Conservation (phyloP, 2,797 vertebrate species). For the Ispidina picta region DNA sequence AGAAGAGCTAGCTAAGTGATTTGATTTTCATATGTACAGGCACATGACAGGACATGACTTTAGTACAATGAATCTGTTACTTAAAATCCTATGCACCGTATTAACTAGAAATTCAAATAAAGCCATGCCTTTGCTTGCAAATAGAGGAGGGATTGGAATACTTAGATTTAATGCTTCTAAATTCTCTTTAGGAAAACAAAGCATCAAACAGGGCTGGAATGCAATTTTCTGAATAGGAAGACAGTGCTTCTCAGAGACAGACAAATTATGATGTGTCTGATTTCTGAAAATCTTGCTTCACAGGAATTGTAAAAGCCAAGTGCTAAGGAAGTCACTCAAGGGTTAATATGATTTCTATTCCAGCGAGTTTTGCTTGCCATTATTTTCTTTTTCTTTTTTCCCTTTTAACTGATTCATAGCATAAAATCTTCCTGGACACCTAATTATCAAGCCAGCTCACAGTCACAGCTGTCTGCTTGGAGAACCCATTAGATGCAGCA, state of each 20-base stretch:
- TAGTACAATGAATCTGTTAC: conserved; percentile 18
- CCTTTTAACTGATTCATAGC: conserved; percentile 86
- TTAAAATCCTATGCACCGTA: neutral
- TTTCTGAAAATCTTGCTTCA: conserved; percentile 48
- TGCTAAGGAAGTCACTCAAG: conserved; percentile 63
- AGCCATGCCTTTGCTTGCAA: neutral
- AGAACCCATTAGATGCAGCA: conserved; percentile 96
- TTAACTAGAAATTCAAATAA: conserved; percentile 32
- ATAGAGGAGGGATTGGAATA: neutral
- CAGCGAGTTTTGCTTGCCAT: conserved; percentile 80
- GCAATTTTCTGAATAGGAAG: conserved; percentile 4
- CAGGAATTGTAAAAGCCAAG: conserved; percentile 6
- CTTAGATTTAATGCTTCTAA: neutral
- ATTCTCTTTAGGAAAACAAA: neutral
- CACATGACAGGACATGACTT: neutral
- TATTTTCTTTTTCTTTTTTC: conserved; percentile 83
- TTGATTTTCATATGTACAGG: neutral
- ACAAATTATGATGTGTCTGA: conserved; percentile 25
- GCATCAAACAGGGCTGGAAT: neutral
- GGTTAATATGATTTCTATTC: conserved; percentile 82
- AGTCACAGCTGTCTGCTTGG: conserved; percentile 97
- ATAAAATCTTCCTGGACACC: conserved; percentile 92
- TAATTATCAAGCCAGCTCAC: conserved; percentile 95
- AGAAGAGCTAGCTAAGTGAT: neutral
- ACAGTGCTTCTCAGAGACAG: conserved; percentile 15